Base-by-base conservation (phyloP, 1,140 invertebrate genomes). In the Caenorhabditis briggsae region DNA sequence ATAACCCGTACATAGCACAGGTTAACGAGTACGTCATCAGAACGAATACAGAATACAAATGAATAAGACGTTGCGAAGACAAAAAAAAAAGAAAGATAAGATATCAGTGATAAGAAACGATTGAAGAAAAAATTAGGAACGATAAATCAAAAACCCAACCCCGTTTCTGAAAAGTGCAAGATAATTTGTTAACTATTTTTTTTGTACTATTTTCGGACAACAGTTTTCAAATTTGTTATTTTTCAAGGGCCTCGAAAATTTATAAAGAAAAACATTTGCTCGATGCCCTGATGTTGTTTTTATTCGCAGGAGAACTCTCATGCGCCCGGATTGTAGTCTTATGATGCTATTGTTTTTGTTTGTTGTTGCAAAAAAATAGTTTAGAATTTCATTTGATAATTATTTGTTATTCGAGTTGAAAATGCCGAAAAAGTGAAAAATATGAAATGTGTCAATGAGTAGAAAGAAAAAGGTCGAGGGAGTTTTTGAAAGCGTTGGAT, bases 81-180 rank as follows among this genome's bases (percentile, higher is more conserved):
- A 78, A 41, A 78, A 78, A 53, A 78, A 33, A 53, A 53, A 14
- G 70, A 78, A 78, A 50, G 70, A 78, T 78, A 78, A 78, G 70
- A 78, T 78, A 78, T 78, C 70, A 50, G 33, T 78, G 70, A 78
- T 50, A 50, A 25, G 70, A 78, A 78, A 78, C 46, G 70, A 50
- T 16, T 65, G 20, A 43, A 25, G 11, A 14, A 46, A 46, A 18
- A 46, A 78, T 78, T 78, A 12, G 46, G 70, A 43, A 78, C 70
- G 20, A 78, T 41, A 8, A 78, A 78, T 50, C 43, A 18, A n/a
- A 46, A 78, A 23, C 33, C 25, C 9, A 46, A 9, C 70, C 6
- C 11, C 18, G n/a, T 20, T 25, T 7, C 33, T 33, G 33, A 33
- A 2, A 33, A 33, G 33, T 33, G 33, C 33, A 33, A 33, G 33